phyloP scores from a whole-genome alignment of 1,140 invertebrate species.

The Rhagoletis zephyria region DNA sequence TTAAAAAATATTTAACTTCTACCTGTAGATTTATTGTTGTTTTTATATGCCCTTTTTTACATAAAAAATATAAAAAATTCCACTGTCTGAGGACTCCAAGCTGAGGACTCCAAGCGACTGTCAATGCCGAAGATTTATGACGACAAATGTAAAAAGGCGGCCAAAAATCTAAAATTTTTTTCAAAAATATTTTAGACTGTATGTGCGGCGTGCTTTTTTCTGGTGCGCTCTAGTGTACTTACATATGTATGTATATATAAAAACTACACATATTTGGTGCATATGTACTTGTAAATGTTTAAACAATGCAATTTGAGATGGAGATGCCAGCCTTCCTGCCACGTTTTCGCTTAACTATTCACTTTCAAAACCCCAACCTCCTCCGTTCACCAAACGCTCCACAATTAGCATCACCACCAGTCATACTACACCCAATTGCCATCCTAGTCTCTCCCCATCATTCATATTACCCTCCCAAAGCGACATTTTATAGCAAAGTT shows the following conservation, averaged over 20 bases:
- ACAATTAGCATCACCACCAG: too few species aligned
- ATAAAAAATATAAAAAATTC: too few species aligned
- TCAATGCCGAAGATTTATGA: too few species aligned
- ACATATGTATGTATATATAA: neutral
- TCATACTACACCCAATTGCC: neutral
- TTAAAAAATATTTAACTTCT: too few species aligned
- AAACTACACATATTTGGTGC: neutral
- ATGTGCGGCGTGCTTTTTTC: neutral
- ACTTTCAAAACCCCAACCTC: neutral
- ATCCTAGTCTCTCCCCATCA: neutral
- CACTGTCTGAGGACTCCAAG: too few species aligned
- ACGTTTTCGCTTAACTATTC: neutral
- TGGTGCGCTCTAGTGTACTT: neutral
- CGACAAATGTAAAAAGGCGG: too few species aligned
- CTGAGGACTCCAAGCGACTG: too few species aligned
- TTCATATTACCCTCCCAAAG: too few species aligned
- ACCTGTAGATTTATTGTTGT: too few species aligned
- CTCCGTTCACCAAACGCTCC: neutral
- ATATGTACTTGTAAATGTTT: neutral
- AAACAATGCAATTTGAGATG: conserved; percentile 15
- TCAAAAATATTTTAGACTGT: too few species aligned
- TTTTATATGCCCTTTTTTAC: too few species aligned
- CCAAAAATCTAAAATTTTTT: too few species aligned
- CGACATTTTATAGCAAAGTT: neutral
- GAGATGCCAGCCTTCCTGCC: neutral